Evolutionary conservation across 2,797 vertebrate genomes (phyloP).

Genomic region (Nasua narica): DNA sequence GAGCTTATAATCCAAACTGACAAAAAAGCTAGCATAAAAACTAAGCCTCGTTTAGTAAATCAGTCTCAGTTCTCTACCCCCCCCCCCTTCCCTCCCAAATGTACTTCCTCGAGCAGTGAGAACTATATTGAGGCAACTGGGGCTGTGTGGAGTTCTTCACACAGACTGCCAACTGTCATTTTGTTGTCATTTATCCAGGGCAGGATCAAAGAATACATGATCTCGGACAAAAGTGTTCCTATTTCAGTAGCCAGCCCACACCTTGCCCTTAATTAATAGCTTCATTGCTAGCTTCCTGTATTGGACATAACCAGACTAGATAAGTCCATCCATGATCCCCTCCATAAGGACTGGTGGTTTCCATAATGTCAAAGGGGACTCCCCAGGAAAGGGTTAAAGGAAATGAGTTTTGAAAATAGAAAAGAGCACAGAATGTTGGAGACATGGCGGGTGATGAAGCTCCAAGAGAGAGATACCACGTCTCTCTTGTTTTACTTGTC

Average conservation of each 20-base stretch:
- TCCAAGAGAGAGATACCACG: neutral
- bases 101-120: rapidly evolving
- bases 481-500: neutral
- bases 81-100: rapidly evolving
- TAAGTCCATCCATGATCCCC: rapidly evolving
- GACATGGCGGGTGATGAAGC: too few species aligned
- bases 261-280: neutral
- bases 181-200: neutral
- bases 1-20: neutral
- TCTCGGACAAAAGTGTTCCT: neutral
- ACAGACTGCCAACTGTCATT: neutral
- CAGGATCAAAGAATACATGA: neutral
- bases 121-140: neutral
- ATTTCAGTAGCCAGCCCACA: neutral
- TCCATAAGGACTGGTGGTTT: neutral
- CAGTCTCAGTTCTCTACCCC: rapidly evolving
- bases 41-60: rapidly evolving
- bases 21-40: neutral
- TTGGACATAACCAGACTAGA: too few species aligned
- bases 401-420: neutral
- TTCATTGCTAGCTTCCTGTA: neutral
- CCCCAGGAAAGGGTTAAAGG: neutral
- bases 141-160: neutral
- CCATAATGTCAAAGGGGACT: neutral
- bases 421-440: neutral